phyloP scores from a whole-genome alignment of 2,888 invertebrate species.

The Brachylomia viminalis region DNA sequence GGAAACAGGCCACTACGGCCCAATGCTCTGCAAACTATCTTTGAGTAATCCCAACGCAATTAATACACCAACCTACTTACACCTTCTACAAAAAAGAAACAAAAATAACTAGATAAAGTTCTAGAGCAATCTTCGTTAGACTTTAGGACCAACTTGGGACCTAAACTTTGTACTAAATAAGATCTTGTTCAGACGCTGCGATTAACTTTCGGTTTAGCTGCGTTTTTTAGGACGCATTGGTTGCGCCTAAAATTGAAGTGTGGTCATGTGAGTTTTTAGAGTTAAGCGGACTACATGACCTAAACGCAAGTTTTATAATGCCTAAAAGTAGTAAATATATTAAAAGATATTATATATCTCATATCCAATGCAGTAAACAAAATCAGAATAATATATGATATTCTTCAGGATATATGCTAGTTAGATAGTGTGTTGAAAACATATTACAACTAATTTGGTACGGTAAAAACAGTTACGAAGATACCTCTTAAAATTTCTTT shows the following conservation, averaged over 20 bases:
- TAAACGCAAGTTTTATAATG: too few relatives aligned
- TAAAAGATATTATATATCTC: too few relatives aligned
- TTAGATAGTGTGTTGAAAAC: too few relatives aligned
- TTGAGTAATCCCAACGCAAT: conserved; percentile 56
- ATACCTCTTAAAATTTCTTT: too few relatives aligned
- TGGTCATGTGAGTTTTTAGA: too few relatives aligned
- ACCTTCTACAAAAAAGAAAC: conserved; percentile 23
- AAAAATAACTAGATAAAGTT: conserved; percentile 52
- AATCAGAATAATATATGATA: too few relatives aligned
- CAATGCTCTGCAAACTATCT: conserved; percentile 25
- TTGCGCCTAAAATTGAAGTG: background rate
- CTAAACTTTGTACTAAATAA: conserved; percentile 39
- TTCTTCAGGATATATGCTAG: too few relatives aligned
- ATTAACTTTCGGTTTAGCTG: background rate
- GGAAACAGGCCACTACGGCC: conserved; percentile 21
- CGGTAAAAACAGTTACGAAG: too few relatives aligned
- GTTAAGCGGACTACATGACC: too few relatives aligned
- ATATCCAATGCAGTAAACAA: too few relatives aligned
- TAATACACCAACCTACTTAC: conserved; percentile 41
- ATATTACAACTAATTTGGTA: too few relatives aligned
- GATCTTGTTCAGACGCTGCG: conserved; percentile 18
- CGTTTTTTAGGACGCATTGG: background rate
- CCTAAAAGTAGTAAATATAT: too few relatives aligned
- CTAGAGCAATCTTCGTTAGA: conserved; percentile 56
- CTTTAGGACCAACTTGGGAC: conserved; percentile 56